Conservation (phyloP, 2,113 vertebrate genomes). For the Donacobius atricapilla region DNA sequence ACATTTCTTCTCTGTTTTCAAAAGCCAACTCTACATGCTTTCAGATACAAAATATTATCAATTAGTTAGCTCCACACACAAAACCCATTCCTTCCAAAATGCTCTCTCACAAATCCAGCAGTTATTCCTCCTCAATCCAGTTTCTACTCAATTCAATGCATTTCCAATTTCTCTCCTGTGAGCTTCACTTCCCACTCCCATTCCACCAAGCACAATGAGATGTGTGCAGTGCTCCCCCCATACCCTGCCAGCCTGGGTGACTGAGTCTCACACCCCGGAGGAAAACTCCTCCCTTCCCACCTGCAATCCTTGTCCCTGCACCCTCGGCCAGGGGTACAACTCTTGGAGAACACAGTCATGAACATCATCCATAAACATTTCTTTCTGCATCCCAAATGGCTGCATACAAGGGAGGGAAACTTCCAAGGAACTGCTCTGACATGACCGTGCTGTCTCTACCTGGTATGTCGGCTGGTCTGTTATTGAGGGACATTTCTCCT, state of each 20-base stretch:
- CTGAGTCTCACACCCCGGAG: background rate
- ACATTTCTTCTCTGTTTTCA: background rate
- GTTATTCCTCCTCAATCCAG: background rate
- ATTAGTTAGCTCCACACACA: background rate
- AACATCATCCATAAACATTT: background rate
- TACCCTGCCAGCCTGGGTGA: background rate
- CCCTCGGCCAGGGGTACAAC: background rate
- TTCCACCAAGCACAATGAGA: background rate
- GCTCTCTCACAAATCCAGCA: background rate
- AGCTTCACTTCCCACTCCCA: background rate
- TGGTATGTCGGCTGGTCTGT: background rate
- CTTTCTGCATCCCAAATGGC: too few relatives aligned
- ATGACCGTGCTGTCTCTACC: too few relatives aligned
- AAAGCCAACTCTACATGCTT: background rate
- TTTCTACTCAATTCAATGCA: background rate
- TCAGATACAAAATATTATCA: background rate
- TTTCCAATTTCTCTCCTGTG: background rate
- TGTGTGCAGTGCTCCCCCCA: fast-evolving
- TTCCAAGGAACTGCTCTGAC: background rate
- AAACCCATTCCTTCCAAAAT: background rate
- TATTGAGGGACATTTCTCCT: background rate
- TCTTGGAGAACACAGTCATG: background rate
- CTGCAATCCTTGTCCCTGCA: background rate
- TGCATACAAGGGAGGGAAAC: fast-evolving
- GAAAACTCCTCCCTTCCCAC: background rate